These are phyloP conservation scores for Tangara arthus DNA, from an alignment of 2,797 vertebrate species.

Conservation along the genomic window DNA sequence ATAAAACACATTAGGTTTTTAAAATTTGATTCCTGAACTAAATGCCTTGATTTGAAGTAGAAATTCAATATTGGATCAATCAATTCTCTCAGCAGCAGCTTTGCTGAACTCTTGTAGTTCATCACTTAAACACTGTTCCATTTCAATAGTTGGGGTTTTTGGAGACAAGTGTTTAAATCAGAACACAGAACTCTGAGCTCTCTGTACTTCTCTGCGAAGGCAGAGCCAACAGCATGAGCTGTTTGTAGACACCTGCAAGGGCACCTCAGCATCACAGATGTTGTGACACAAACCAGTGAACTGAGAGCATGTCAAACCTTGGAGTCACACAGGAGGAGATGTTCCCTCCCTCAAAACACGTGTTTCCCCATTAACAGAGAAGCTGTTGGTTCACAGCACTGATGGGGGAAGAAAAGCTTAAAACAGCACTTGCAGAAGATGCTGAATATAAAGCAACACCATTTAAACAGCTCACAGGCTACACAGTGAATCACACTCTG, in stretches of 20 bases:
- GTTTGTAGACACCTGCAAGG: neutral
- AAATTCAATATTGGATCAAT: neutral
- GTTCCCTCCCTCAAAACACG: neutral
- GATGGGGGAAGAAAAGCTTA: neutral
- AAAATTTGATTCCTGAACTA: neutral
- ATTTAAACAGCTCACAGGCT: neutral
- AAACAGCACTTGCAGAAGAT: neutral
- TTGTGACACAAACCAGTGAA: slow-evolving; percentile 8
- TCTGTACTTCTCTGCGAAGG: neutral
- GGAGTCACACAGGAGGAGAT: neutral
- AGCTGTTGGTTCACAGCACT: neutral
- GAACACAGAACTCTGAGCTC: neutral
- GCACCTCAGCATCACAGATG: slow-evolving; percentile 18
- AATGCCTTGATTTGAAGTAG: neutral
- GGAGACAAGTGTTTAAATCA: neutral
- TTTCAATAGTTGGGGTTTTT: neutral
- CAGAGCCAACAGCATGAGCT: neutral
- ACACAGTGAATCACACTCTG: neutral
- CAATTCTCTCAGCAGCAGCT: neutral
- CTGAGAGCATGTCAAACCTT: neutral
- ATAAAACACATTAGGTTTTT: neutral
- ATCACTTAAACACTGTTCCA: neutral
- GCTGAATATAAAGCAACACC: neutral
- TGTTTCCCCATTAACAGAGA: slow-evolving; percentile 3
- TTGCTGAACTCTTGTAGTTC: neutral